Evolutionary conservation across 2,888 invertebrate genomes (phyloP).

Genomic region (Parochlus steinenii): DNA sequence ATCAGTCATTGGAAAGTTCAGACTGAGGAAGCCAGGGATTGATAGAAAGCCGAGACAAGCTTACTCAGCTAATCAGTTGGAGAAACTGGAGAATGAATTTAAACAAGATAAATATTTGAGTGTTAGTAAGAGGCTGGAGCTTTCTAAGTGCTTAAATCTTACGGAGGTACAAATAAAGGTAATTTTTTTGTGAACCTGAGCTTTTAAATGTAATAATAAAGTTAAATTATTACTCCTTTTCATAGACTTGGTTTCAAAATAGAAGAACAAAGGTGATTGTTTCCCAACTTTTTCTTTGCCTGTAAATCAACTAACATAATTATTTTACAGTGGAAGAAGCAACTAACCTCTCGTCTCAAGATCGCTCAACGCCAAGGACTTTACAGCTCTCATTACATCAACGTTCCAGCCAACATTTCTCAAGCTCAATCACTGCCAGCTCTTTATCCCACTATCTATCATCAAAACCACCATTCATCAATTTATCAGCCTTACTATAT

Average conservation of each 20-base stretch:
- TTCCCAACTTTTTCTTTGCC: too few relatives aligned
- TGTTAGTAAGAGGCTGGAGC: conserved; percentile 86
- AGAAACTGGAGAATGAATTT: conserved; percentile 82
- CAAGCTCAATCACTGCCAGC: not conserved
- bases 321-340: conserved; percentile 98
- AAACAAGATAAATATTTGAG: conserved; percentile 92
- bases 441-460: not conserved
- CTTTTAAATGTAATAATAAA: conserved; percentile 48
- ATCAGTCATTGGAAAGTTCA: conserved; percentile 7
- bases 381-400: too few relatives aligned
- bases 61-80: conserved; percentile 87
- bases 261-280: conserved; percentile 89
- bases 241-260: conserved; percentile 63
- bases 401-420: not conserved
- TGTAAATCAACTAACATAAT: too few relatives aligned
- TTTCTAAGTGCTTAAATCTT: conserved; percentile 72
- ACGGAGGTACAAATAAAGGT: conserved; percentile 95
- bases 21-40: conserved; percentile 56
- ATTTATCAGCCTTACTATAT: not conserved
- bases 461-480: not conserved
- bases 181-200: conserved; percentile 41
- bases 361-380: conserved; percentile 74
- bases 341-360: conserved; percentile 75
- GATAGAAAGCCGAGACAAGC: conserved; percentile 93
- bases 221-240: conserved; percentile 31